These are phyloP conservation scores for Ichneumoninae sp. DNA, from an alignment of 2,888 invertebrate species.

Conservation along the genomic window DNA sequence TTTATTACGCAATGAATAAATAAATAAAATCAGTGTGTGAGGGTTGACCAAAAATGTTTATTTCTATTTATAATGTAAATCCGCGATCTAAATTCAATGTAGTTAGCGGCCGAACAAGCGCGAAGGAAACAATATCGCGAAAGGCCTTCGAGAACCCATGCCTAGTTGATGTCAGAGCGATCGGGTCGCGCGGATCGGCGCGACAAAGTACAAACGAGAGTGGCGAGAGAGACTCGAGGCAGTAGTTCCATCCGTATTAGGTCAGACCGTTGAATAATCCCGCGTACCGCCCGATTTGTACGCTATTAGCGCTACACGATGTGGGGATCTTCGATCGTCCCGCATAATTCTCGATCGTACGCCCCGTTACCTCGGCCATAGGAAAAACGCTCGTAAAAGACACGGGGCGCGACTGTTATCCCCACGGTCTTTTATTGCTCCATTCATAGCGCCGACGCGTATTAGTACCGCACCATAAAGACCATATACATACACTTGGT, in stretches of 20 bases:
- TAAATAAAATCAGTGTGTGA: not conserved
- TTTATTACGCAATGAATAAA: not conserved
- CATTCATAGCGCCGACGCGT: conserved; percentile 75
- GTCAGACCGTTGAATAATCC: conserved; percentile 77
- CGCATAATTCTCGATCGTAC: conserved; percentile 75
- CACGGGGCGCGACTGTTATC: conserved; percentile 64
- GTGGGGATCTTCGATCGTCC: conserved; percentile 76
- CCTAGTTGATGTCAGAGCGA: conserved; percentile 9
- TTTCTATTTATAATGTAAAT: not conserved
- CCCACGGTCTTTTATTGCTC: conserved; percentile 74
- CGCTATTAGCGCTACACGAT: conserved; percentile 77
- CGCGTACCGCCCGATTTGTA: conserved; percentile 76
- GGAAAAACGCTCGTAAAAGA: conserved; percentile 78
- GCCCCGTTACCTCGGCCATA: conserved; percentile 72
- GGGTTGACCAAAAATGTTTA: not conserved
- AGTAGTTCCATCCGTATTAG: conserved; percentile 75
- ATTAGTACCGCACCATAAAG: conserved; percentile 34
- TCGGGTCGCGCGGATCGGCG: conserved; percentile 70
- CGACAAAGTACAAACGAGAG: conserved; percentile 11
- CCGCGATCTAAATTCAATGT: conserved; percentile 6
- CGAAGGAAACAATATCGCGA: conserved; percentile 16
- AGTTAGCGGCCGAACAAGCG: not conserved
- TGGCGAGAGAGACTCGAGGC: conserved; percentile 66
- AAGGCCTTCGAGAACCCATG: conserved; percentile 19
- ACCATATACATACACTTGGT: conserved; percentile 27